Percentiles rank a stretch among this genome's conserved stretches.
Conservation (phyloP, 1,140 invertebrate genomes). For the Drosophila repletoides region DNA sequence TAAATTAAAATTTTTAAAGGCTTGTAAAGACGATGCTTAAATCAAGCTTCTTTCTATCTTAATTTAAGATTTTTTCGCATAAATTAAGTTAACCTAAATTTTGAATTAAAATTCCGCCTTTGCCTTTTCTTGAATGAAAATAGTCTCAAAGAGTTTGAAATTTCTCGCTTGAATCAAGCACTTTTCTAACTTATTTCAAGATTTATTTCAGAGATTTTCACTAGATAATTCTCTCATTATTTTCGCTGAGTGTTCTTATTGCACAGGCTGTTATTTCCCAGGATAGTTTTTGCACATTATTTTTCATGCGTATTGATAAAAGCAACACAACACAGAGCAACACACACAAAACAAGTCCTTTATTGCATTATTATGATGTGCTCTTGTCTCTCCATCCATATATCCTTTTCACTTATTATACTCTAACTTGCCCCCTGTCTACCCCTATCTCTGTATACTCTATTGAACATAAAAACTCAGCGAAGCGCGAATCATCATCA, state of each 20-base stretch:
- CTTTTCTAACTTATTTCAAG: too few species aligned
- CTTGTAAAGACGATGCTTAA: too few species aligned
- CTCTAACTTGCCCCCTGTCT: neutral
- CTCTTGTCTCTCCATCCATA: conserved; percentile 7
- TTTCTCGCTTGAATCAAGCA: too few species aligned
- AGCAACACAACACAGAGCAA: conserved; percentile 13
- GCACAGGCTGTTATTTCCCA: conserved; percentile 33
- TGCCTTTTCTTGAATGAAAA: too few species aligned
- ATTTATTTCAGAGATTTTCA: too few species aligned
- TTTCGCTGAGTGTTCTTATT: conserved; percentile 4
- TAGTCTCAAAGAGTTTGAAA: too few species aligned
- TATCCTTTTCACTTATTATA: neutral
- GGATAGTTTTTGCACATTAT: conserved; percentile 44
- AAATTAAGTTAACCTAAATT: too few species aligned
- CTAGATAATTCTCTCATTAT: too few species aligned
- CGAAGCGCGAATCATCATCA: conserved; percentile 29
- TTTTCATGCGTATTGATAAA: conserved; percentile 43
- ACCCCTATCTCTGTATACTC: conserved; percentile 6
- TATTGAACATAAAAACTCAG: conserved; percentile 21
- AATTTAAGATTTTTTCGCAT: too few species aligned
- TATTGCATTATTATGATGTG: conserved; percentile 48
- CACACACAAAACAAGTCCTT: conserved; percentile 13
- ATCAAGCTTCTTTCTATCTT: too few species aligned
- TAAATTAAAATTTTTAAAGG: too few species aligned
- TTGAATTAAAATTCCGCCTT: too few species aligned